Percentiles rank a stretch among this genome's conserved stretches.
phyloP scores from a whole-genome alignment of 2,797 vertebrate genomes.

The Tokudaia tokunoshimensis region DNA sequence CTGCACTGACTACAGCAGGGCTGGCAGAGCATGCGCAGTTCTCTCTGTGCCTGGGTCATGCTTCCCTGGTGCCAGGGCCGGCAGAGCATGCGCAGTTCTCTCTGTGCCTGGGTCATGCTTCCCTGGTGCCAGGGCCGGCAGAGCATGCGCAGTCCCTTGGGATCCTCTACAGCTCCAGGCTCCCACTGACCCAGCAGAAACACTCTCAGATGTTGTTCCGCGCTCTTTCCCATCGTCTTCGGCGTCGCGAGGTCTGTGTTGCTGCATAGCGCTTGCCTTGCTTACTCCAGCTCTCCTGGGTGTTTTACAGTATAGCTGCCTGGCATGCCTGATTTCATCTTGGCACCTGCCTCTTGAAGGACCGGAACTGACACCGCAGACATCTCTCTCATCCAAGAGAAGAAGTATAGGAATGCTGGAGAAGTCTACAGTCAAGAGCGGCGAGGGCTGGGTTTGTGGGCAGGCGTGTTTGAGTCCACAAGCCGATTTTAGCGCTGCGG shows the following conservation, averaged over 20 bases:
- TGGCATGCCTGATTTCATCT: not conserved
- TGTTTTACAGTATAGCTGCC: not conserved
- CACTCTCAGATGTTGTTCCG: rapidly evolving
- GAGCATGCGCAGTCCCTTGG: not conserved
- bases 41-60: rapidly evolving
- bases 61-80: not conserved
- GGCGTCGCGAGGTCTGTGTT: rapidly evolving
- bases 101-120: rapidly evolving
- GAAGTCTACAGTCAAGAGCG: not conserved
- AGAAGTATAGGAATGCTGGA: not conserved
- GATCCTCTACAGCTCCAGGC: not conserved
- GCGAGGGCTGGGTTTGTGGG: rapidly evolving
- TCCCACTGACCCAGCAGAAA: not conserved
- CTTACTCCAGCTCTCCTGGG: not conserved
- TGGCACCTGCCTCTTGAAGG: not conserved
- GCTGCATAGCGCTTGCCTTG: not conserved
- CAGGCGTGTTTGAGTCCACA: not conserved
- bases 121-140: not conserved
- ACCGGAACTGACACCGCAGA: not conserved
- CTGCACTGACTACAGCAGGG: not conserved
- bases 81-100: not conserved
- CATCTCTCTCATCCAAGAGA: not conserved
- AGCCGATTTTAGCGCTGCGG: not conserved
- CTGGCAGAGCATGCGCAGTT: too few relatives aligned
- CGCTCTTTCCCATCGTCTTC: not conserved